Base-by-base conservation (phyloP, 1,140 invertebrate species). In the Contarinia nasturtii region DNA sequence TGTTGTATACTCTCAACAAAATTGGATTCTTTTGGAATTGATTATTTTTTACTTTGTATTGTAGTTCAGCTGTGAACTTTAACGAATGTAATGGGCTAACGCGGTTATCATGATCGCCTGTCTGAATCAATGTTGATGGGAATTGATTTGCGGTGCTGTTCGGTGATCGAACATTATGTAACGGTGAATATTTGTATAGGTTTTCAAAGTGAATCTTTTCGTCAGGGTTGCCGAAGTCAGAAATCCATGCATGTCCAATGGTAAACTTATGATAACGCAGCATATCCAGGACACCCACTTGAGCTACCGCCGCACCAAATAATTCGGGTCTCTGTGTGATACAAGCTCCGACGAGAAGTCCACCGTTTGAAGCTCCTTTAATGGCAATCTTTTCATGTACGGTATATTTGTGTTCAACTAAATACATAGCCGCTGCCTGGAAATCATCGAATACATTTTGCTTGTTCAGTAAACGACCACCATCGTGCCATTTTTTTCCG, bases 41-140 rank as follows among this genome's bases (percentile, higher is more conserved):
- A 34, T 70, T 53, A 37, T 63, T 63, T 45, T 76, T 73, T 41
- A 86, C 59, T 11, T 64, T 67, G 57, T 88, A 64, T 59, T 96
- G 93, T 42, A 96, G 64, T 55, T 85, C 73, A 1, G 92, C 87
- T 49, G 91, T 86, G 56, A 82, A 86, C 67, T 96, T 97, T 7
- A 93, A 73, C 51, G 87, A 90, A 66, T 95, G 91, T 42, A 89
- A 71, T 42, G 89, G 89, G 27, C 91, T 86, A 50, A 95, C 91
- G 51, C 91, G 74, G 69, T 96, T 91, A 69, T 96, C 91, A 67
- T 96, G 92, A 71, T 95, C 90, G 14, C 84, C 92, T 33, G 91
- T 95, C 48, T 88, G 60, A 19, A 96, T 67, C 21, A 96, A 66
- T 10, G 78, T 81, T 15, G 89, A 77, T 34, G 92, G 92, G 71